Conservation (phyloP, 2,797 vertebrate species). For the Triplophysa yarkandensis region DNA sequence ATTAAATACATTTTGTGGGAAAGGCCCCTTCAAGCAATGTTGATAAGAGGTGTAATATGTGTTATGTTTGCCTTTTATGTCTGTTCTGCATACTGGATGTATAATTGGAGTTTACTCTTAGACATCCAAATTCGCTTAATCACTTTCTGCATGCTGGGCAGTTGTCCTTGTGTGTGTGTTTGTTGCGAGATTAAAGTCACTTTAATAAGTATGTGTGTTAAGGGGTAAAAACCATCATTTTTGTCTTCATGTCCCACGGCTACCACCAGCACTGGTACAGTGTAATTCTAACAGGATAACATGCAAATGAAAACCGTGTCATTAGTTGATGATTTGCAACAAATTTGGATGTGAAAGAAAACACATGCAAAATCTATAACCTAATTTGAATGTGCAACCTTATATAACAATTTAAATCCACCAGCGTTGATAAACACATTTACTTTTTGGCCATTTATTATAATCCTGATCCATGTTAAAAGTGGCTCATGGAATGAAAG, state of each 20-base stretch:
- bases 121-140: background rate
- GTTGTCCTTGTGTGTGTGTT: background rate
- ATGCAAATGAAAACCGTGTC: slow-evolving; percentile 47
- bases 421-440: background rate
- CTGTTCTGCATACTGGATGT: background rate
- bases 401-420: background rate
- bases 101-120: background rate
- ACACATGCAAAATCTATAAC: slow-evolving; percentile 15
- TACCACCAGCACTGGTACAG: background rate
- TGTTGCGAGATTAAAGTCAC: background rate
- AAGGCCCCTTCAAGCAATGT: background rate
- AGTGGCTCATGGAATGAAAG: slow-evolving; percentile 35
- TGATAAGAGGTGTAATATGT: background rate
- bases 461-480: slow-evolving; percentile 51
- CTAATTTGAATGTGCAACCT: slow-evolving; percentile 38
- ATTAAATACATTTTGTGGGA: too few species aligned
- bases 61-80: slow-evolving; percentile 1
- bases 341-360: slow-evolving; percentile 46
- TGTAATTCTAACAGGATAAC: slow-evolving; percentile 31
- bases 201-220: slow-evolving; percentile 10
- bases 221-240: slow-evolving; percentile 24
- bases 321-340: slow-evolving; percentile 22
- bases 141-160: background rate
- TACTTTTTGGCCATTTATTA: slow-evolving; percentile 5
- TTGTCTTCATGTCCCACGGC: background rate